Conservation (phyloP, 2,113 vertebrate genomes). For the Siphamia tubifer region DNA sequence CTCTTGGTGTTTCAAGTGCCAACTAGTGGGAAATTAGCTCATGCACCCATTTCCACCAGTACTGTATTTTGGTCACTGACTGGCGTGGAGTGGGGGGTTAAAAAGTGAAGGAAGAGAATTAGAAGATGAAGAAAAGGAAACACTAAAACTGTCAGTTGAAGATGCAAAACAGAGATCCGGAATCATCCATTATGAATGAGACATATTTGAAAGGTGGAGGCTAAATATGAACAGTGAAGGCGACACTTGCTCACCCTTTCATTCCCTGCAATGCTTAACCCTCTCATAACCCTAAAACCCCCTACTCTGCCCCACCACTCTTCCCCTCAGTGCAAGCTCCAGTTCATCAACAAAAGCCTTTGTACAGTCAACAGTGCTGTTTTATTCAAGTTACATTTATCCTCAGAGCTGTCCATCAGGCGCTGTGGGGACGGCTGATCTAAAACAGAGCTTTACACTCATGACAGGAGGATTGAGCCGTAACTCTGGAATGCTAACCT, state of each 20-base stretch:
- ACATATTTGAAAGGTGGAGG: slow-evolving; percentile 70
- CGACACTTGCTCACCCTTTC: slow-evolving; percentile 40
- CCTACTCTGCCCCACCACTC: neutral
- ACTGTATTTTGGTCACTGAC: slow-evolving; percentile 22
- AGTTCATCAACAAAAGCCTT: slow-evolving; percentile 68
- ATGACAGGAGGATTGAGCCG: slow-evolving; percentile 67
- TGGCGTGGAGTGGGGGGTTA: neutral
- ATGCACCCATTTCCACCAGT: neutral
- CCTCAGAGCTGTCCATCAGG: slow-evolving; percentile 70
- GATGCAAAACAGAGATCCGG: slow-evolving; percentile 78
- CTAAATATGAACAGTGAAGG: slow-evolving; percentile 51
- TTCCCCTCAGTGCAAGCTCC: slow-evolving; percentile 25
- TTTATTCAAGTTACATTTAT: slow-evolving; percentile 75
- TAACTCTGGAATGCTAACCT: slow-evolving; percentile 74
- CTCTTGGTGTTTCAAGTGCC: neutral
- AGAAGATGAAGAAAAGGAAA: slow-evolving; percentile 35
- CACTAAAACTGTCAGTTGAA: slow-evolving; percentile 70
- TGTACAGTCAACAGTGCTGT: slow-evolving; percentile 72
- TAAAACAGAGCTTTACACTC: slow-evolving; percentile 74
- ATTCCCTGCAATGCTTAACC: slow-evolving; percentile 57
- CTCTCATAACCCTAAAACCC: slow-evolving; percentile 34
- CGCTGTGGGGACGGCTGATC: slow-evolving; percentile 67
- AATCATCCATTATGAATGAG: slow-evolving; percentile 82
- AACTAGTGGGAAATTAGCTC: neutral
- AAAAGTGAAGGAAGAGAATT: neutral